Evolutionary conservation across 1,140 invertebrate genomes (phyloP).

Genomic region (Cataglyphis hispanica): DNA sequence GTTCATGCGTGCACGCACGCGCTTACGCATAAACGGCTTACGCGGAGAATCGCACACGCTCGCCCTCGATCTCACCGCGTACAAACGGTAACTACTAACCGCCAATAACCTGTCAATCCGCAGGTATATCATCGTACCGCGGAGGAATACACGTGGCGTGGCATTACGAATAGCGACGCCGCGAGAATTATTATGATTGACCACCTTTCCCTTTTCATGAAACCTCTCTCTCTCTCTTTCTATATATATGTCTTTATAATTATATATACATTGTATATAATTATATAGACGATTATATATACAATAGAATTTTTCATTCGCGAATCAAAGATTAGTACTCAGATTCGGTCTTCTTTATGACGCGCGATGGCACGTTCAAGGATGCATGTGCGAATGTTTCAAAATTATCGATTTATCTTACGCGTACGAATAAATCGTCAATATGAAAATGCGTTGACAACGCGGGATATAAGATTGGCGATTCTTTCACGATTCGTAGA

Average conservation of each 20-base stretch:
- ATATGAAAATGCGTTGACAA: not conserved
- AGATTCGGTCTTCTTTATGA: not conserved
- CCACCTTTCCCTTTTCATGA: not conserved
- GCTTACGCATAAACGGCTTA: conserved; percentile 39
- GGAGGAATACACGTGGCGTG: conserved; percentile 47
- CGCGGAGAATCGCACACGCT: conserved; percentile 37
- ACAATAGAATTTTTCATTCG: conserved; percentile 10
- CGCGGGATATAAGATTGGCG: not conserved
- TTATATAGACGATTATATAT: no score
- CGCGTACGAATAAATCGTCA: not conserved
- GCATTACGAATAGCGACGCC: conserved; percentile 10
- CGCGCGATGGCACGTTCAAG: not conserved
- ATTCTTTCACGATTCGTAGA: not conserved
- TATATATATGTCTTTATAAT: not conserved
- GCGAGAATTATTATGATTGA: conserved; percentile 37
- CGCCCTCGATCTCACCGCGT: conserved; percentile 50
- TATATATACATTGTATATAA: no score
- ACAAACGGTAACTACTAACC: conserved; percentile 26
- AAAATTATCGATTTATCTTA: not conserved
- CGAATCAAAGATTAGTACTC: not conserved
- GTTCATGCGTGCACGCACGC: conserved; percentile 34
- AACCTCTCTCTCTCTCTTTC: not conserved
- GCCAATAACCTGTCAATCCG: conserved; percentile 67
- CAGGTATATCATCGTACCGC: conserved; percentile 39
- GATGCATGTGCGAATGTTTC: not conserved